Evolutionary conservation across 2,797 vertebrate species (phyloP).

Genomic region (Salmo trutta): DNA sequence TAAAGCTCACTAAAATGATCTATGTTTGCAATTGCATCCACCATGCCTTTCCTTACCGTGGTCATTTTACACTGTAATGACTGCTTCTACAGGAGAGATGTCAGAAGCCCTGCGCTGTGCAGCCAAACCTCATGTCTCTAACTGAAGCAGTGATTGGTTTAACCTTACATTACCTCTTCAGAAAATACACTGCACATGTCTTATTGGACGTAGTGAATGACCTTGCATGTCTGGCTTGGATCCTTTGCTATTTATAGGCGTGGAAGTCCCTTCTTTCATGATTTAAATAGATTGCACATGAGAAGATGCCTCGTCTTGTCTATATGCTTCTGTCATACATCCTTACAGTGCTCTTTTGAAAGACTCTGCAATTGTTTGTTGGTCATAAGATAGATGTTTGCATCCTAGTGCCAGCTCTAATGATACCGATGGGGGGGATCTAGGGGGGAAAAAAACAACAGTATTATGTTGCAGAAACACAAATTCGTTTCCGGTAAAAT

Average conservation of each 20-base stretch:
- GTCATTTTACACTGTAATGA: not conserved
- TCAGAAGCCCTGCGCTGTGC: not conserved
- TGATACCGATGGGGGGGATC: not conserved
- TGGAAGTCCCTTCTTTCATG: not conserved
- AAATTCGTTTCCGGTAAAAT: conserved; percentile 15
- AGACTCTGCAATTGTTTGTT: not conserved
- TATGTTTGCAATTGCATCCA: not conserved
- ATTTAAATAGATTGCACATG: not conserved
- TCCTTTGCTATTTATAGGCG: not conserved
- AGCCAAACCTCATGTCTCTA: not conserved
- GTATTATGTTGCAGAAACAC: conserved; percentile 11
- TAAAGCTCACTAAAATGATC: not conserved
- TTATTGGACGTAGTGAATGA: not conserved
- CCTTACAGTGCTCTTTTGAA: not conserved
- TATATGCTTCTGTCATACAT: not conserved
- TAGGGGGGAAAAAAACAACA: not conserved
- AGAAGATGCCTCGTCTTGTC: not conserved
- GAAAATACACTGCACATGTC: not conserved
- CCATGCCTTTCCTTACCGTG: not conserved
- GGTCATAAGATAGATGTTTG: conserved; percentile 5
- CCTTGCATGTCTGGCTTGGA: not conserved
- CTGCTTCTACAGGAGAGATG: not conserved
- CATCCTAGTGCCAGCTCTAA: not conserved
- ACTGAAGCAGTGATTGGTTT: not conserved
- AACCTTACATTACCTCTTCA: not conserved